Conservation (phyloP, 2,113 vertebrate species). For the Abramis brama region DNA sequence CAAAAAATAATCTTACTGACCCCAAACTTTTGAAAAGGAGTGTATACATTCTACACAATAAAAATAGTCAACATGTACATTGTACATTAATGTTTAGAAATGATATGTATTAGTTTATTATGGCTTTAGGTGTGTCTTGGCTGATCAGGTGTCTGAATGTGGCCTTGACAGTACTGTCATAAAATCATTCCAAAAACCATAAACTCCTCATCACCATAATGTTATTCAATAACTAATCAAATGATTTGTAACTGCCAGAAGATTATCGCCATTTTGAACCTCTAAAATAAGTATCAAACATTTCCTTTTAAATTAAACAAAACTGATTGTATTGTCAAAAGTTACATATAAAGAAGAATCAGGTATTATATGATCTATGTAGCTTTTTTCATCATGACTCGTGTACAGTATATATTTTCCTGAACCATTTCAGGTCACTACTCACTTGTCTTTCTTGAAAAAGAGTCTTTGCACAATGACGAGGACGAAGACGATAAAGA, state of each 20-base stretch:
- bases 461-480: constrained; percentile 77
- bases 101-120: background rate
- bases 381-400: background rate
- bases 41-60: background rate
- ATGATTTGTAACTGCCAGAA: background rate
- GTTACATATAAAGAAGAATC: background rate
- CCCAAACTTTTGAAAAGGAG: background rate
- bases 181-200: constrained; percentile 18
- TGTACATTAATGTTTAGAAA: background rate
- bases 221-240: background rate
- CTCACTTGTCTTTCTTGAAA: constrained; percentile 64
- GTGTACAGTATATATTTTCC: background rate
- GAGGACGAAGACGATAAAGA: constrained; percentile 80
- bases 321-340: background rate
- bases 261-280: background rate
- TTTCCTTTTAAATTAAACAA: background rate
- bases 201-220: constrained; percentile 8
- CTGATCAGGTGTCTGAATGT: background rate
- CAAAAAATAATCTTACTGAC: background rate
- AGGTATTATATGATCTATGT: background rate
- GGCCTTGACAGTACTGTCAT: constrained; percentile 33
- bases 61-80: background rate
- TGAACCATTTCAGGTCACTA: background rate
- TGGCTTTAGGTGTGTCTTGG: background rate
- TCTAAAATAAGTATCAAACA: background rate